phyloP scores from a whole-genome alignment of 2,888 invertebrate species.

The Patella ulyssiponensis region DNA sequence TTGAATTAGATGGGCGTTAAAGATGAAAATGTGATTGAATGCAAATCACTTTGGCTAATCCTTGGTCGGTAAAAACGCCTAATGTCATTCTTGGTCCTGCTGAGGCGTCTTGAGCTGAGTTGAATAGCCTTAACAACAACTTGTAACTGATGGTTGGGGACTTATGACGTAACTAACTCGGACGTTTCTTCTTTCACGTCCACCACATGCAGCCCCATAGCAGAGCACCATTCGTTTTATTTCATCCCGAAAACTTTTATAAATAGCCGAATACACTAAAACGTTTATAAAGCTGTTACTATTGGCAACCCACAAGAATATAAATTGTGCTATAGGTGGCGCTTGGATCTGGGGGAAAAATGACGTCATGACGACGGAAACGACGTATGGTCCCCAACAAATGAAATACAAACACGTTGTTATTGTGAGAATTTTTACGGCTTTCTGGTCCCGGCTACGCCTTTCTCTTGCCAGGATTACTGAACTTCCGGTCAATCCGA shows the following conservation, averaged over 20 bases:
- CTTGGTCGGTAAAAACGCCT: no score
- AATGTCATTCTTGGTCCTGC: no score
- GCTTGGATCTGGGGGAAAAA: slow-evolving; percentile 23
- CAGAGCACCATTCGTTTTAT: slow-evolving; percentile 18
- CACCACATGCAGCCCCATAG: no score
- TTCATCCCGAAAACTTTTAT: slow-evolving; percentile 37
- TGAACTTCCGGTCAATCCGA: not conserved
- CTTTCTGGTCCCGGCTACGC: slow-evolving; percentile 14
- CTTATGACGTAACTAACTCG: no score
- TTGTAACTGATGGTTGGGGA: no score
- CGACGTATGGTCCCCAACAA: slow-evolving; percentile 50
- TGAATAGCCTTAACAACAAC: no score
- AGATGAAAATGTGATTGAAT: no score
- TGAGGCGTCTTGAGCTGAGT: no score
- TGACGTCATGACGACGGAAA: slow-evolving; percentile 34
- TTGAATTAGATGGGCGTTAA: no score
- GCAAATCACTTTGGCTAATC: no score
- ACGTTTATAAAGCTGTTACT: slow-evolving; percentile 50
- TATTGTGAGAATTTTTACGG: slow-evolving; percentile 37
- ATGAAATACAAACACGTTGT: slow-evolving; percentile 44
- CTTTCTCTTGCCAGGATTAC: not conserved
- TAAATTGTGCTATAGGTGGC: slow-evolving; percentile 34
- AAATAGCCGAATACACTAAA: slow-evolving; percentile 44
- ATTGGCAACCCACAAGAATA: slow-evolving; percentile 45
- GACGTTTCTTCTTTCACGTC: no score